phyloP scores from a whole-genome alignment of 2,888 invertebrate genomes.

The Bursaphelenchus okinawaensis region DNA sequence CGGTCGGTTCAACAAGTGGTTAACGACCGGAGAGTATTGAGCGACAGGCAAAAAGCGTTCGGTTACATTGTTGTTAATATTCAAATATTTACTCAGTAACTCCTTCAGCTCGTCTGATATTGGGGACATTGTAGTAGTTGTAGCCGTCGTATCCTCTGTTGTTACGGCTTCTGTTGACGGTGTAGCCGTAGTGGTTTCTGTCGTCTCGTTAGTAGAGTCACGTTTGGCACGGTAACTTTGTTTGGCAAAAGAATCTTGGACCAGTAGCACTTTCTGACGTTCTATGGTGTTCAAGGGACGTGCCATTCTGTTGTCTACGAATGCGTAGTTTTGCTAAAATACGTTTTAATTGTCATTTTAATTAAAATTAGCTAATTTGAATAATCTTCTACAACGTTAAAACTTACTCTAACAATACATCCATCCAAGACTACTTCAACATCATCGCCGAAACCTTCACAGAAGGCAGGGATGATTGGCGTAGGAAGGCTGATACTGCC shows the following conservation, averaged over 20 bases:
- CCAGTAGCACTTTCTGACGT: conserved; percentile 13
- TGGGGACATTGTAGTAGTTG: neutral
- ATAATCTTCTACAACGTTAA: too few species aligned
- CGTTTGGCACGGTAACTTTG: neutral
- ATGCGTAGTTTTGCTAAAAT: conserved; percentile 19
- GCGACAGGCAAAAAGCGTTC: conserved; percentile 28
- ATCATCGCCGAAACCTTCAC: conserved; percentile 23
- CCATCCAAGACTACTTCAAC: conserved; percentile 25
- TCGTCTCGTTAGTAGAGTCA: neutral
- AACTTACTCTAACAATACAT: conserved; percentile 22
- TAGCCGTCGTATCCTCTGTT: neutral
- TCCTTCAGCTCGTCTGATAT: conserved; percentile 9
- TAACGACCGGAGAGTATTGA: conserved; percentile 24
- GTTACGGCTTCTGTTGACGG: neutral
- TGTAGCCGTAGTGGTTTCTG: neutral
- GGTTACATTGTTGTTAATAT: conserved; percentile 24
- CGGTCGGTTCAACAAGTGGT: neutral
- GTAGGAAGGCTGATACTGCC: conserved; percentile 16
- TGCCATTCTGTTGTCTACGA: conserved; percentile 23
- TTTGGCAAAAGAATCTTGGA: conserved; percentile 4
- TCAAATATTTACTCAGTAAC: conserved; percentile 14
- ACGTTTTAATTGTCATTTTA: neutral
- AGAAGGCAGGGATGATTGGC: conserved; percentile 22
- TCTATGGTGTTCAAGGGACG: conserved; percentile 24
- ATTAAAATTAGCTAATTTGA: too few species aligned